Percentiles rank a stretch among this genome's conserved stretches.
Conservation (phyloP, 2,113 vertebrate genomes). For the Lophius piscatorius region DNA sequence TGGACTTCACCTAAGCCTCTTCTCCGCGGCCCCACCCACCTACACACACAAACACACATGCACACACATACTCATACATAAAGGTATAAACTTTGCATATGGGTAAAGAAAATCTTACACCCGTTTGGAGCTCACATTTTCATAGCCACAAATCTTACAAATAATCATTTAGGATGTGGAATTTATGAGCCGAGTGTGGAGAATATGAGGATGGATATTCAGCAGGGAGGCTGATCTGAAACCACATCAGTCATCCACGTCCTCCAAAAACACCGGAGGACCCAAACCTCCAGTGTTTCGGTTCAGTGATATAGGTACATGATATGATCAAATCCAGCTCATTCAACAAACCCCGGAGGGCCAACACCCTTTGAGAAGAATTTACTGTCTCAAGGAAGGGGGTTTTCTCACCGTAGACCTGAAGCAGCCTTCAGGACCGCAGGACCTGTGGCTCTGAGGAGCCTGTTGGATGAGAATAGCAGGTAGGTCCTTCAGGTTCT, state of each 20-base stretch:
- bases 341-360: constrained; percentile 19
- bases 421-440: constrained; percentile 39
- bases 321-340: constrained; percentile 16
- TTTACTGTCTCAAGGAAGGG: constrained; percentile 37
- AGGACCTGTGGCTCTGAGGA: constrained; percentile 39
- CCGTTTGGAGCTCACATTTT: constrained; percentile 12
- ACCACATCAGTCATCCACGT: constrained; percentile 21
- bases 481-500: constrained; percentile 48
- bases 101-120: no score
- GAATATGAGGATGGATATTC: not conserved
- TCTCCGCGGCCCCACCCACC: constrained; percentile 44
- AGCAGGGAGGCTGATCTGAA: constrained; percentile 10
- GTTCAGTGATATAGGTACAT: constrained; percentile 19
- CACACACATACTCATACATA: not conserved
- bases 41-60: constrained; percentile 26
- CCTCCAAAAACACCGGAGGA: constrained; percentile 6
- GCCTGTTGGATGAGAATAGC: constrained; percentile 66
- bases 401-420: constrained; percentile 42
- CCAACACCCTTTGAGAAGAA: constrained; percentile 15
- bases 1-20: constrained; percentile 59
- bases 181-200: not conserved
- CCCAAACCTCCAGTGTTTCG: constrained; percentile 29
- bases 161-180: not conserved
- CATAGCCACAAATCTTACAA: not conserved
- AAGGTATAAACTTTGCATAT: no score